Conservation (phyloP, 2,888 invertebrate genomes). For the Drosophila ustulata region DNA sequence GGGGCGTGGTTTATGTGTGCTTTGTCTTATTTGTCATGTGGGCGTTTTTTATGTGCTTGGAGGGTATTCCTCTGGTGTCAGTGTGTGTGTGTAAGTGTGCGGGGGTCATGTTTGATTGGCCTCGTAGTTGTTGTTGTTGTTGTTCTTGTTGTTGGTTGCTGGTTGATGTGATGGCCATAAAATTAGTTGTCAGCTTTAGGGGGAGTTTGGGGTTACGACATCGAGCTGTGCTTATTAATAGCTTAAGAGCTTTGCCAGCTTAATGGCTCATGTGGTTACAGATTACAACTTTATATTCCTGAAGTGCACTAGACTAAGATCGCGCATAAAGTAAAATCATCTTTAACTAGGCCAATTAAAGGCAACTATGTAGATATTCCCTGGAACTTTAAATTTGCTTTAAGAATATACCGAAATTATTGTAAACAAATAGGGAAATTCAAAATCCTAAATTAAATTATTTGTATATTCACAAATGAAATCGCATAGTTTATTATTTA, state of each 20-base stretch:
- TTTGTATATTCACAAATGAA: too few relatives aligned
- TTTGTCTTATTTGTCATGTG: slow-evolving; percentile 77
- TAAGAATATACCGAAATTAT: background rate
- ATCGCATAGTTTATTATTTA: too few relatives aligned
- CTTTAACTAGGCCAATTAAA: slow-evolving; percentile 11
- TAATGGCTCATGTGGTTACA: slow-evolving; percentile 34
- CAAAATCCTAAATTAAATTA: too few relatives aligned
- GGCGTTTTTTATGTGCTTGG: slow-evolving; percentile 59
- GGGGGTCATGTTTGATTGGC: slow-evolving; percentile 71
- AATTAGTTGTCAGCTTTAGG: slow-evolving; percentile 65
- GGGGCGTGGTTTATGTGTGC: slow-evolving; percentile 70
- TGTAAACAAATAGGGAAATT: too few relatives aligned
- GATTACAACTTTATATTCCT: slow-evolving; percentile 39
- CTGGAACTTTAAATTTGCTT: background rate
- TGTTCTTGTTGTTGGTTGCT: slow-evolving; percentile 40
- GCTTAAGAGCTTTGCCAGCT: slow-evolving; percentile 60
- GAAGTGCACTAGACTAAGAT: slow-evolving; percentile 35
- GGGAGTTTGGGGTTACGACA: slow-evolving; percentile 11
- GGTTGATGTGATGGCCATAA: slow-evolving; percentile 72
- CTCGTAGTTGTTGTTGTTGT: slow-evolving; percentile 62
- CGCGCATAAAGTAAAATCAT: slow-evolving; percentile 1
- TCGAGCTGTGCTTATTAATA: slow-evolving; percentile 65
- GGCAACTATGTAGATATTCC: background rate
- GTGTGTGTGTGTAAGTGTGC: slow-evolving; percentile 13
- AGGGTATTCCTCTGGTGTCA: slow-evolving; percentile 22